Evolutionary conservation across 2,888 invertebrate species (phyloP).

Genomic region (Lasius fuliginosus): DNA sequence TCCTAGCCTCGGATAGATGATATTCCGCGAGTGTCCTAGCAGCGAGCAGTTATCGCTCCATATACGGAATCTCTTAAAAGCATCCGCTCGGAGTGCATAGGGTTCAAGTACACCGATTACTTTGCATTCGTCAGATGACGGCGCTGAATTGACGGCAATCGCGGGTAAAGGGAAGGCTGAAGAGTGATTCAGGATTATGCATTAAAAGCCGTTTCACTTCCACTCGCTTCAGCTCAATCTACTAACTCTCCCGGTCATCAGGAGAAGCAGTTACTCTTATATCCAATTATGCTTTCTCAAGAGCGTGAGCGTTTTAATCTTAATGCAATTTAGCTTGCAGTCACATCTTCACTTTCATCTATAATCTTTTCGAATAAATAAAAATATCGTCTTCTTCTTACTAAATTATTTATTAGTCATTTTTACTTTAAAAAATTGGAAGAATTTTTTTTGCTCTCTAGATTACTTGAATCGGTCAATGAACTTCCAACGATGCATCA

Average conservation of each 20-base stretch:
- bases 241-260: constrained; percentile 12
- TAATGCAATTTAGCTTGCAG: background rate
- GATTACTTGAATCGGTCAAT: constrained; percentile 2
- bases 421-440: background rate
- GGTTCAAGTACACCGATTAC: constrained; percentile 47
- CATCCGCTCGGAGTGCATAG: background rate
- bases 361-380: background rate
- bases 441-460: background rate
- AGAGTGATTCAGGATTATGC: constrained; percentile 16
- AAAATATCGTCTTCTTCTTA: background rate
- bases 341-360: background rate
- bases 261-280: constrained; percentile 28
- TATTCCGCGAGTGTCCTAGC: constrained; percentile 19
- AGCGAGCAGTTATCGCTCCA: background rate
- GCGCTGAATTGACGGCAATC: constrained; percentile 13
- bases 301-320: constrained; percentile 19
- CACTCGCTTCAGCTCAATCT: constrained; percentile 27
- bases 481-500: constrained; percentile 6
- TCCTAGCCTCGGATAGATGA: constrained; percentile 17
- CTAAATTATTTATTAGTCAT: background rate
- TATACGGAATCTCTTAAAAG: constrained; percentile 30
- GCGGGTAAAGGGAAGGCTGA: background rate
- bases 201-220: constrained; percentile 34
- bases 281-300: constrained; percentile 43
- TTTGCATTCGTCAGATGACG: constrained; percentile 15